Conservation (phyloP, 2,888 invertebrate species). For the Xestia c-nigrum region DNA sequence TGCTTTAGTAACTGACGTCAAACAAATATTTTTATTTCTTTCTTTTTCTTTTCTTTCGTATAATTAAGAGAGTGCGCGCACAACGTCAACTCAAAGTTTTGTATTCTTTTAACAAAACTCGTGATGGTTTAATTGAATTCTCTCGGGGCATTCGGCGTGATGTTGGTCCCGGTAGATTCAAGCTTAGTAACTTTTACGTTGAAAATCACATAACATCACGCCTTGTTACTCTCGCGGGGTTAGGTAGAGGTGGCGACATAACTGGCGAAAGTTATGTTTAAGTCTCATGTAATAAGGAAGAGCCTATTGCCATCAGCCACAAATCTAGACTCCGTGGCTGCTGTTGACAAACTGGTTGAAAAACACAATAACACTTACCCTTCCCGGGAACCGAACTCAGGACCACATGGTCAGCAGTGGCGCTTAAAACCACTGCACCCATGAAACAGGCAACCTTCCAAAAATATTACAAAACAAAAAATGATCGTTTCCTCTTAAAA, state of each 20-base stretch:
- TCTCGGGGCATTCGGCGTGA: not conserved
- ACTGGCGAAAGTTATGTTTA: no score
- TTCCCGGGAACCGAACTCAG: not conserved
- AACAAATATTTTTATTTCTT: no score
- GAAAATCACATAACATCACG: not conserved
- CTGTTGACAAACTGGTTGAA: no score
- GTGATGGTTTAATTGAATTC: not conserved
- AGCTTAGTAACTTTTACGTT: slow-evolving; percentile 8
- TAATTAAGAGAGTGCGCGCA: not conserved
- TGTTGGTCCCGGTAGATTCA: not conserved
- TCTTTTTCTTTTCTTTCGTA: no score
- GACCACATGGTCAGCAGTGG: not conserved
- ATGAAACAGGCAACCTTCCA: not conserved
- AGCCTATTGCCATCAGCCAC: no score
- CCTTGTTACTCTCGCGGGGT: no score
- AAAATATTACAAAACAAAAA: slow-evolving; percentile 15
- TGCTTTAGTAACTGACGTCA: no score
- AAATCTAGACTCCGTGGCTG: no score
- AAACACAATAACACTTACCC: no score
- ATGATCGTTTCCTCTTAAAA: slow-evolving; percentile 28
- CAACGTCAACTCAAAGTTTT: not conserved
- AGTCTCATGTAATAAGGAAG: no score
- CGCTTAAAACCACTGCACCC: not conserved
- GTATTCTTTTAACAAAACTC: not conserved
- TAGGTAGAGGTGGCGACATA: no score